Evolutionary conservation across 2,797 vertebrate species (phyloP).

Genomic region (Pseudochirops corinnae): DNA sequence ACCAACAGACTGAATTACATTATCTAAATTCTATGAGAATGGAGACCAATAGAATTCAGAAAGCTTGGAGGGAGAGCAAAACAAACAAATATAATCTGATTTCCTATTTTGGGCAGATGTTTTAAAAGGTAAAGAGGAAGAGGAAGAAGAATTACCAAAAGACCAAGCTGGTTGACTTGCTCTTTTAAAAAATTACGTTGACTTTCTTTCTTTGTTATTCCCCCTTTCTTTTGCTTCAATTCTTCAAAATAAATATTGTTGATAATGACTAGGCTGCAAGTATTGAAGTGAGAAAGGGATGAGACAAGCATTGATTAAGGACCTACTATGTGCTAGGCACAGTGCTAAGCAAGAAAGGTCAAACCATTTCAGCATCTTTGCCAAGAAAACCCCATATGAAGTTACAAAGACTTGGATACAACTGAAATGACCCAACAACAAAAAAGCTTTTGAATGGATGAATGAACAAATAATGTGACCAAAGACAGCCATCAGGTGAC

Average conservation of each 20-base stretch:
- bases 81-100: neutral
- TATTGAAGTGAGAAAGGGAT: neutral
- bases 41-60: slow-evolving; percentile 42
- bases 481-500: neutral
- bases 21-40: slow-evolving; percentile 10
- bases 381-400: neutral
- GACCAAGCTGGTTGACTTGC: neutral
- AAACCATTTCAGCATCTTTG: neutral
- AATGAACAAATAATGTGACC: neutral
- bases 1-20: slow-evolving; percentile 30
- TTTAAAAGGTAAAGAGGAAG: slow-evolving; percentile 37
- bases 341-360: neutral
- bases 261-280: neutral
- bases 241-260: slow-evolving; percentile 18
- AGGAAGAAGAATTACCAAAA: neutral
- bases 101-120: slow-evolving; percentile 9
- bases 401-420: neutral
- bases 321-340: neutral
- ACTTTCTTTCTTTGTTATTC: neutral
- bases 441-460: neutral
- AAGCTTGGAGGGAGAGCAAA: neutral
- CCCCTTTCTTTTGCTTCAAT: slow-evolving; percentile 23
- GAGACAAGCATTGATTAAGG: neutral
- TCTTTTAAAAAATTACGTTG: neutral
- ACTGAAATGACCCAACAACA: neutral